phyloP scores from a whole-genome alignment of 2,797 vertebrate genomes.

The Strix occidentalis region DNA sequence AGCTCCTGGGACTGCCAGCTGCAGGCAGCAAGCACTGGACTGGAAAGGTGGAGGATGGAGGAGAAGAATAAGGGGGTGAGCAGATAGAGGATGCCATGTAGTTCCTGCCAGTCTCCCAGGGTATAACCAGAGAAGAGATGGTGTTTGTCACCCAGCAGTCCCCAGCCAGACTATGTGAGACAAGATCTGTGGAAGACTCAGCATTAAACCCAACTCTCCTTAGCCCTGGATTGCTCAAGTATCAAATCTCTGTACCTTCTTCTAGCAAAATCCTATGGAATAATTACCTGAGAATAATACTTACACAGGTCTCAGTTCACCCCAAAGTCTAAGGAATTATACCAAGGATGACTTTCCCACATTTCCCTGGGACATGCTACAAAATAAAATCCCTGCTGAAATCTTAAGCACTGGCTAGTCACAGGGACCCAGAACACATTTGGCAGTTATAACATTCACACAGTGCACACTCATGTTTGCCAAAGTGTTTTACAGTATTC shows the following conservation, averaged over 20 bases:
- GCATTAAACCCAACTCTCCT: neutral
- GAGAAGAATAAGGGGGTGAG: neutral
- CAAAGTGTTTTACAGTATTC: neutral
- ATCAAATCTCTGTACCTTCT: neutral
- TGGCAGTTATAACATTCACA: neutral
- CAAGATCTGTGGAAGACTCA: neutral
- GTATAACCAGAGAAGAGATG: neutral
- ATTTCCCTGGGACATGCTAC: neutral
- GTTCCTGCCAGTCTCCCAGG: neutral
- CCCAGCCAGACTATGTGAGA: neutral
- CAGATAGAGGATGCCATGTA: neutral
- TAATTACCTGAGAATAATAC: neutral
- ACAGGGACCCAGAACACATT: neutral
- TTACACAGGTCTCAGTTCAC: neutral
- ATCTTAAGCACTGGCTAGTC: neutral
- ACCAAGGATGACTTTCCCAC: neutral
- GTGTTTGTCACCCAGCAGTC: neutral
- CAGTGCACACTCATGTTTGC: neutral
- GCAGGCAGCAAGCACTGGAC: neutral
- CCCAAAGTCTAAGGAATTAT: neutral
- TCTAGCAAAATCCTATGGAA: neutral
- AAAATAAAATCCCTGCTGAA: neutral
- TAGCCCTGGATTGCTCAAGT: neutral
- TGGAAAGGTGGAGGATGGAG: neutral
- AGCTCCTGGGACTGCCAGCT: neutral